phyloP scores from a whole-genome alignment of 2,797 vertebrate genomes.

The Rhinophrynus dorsalis region DNA sequence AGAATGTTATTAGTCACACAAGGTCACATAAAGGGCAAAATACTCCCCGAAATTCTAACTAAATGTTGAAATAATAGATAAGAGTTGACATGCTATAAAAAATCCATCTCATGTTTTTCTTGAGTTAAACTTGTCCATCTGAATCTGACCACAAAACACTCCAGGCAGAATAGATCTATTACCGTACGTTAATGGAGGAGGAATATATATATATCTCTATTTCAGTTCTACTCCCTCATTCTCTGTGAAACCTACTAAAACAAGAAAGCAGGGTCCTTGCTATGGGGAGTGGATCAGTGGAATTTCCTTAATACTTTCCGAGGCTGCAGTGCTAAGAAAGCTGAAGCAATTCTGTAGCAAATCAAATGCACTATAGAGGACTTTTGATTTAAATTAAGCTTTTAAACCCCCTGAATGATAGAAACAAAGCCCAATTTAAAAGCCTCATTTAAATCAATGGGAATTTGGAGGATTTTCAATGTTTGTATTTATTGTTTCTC shows the following conservation, averaged over 20 bases:
- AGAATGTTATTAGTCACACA: slow-evolving; percentile 9
- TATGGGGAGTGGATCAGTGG: slow-evolving; percentile 60
- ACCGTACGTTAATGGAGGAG: not conserved
- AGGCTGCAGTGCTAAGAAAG: too few species aligned
- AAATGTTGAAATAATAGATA: slow-evolving; percentile 39
- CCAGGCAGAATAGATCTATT: slow-evolving; percentile 18
- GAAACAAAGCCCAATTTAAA: too few species aligned
- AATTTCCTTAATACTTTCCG: slow-evolving; percentile 58
- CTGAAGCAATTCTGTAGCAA: too few species aligned
- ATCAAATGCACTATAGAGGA: too few species aligned
- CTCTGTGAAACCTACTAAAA: slow-evolving; percentile 56
- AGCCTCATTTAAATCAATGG: too few species aligned
- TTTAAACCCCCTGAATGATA: too few species aligned
- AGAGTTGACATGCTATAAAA: slow-evolving; percentile 42
- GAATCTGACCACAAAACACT: not conserved
- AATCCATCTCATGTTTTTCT: slow-evolving; percentile 16
- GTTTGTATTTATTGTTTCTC: too few species aligned
- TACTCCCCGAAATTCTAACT: not conserved
- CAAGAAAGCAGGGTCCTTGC: slow-evolving; percentile 53
- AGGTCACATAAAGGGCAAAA: slow-evolving; percentile 1
- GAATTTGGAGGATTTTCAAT: too few species aligned
- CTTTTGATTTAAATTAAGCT: too few species aligned
- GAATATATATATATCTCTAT: fast-evolving
- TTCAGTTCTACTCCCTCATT: slow-evolving; percentile 34
- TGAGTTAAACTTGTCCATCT: not conserved